Evolutionary conservation across 2,113 vertebrate genomes (phyloP).

Genomic region (Puntigrus tetrazona): DNA sequence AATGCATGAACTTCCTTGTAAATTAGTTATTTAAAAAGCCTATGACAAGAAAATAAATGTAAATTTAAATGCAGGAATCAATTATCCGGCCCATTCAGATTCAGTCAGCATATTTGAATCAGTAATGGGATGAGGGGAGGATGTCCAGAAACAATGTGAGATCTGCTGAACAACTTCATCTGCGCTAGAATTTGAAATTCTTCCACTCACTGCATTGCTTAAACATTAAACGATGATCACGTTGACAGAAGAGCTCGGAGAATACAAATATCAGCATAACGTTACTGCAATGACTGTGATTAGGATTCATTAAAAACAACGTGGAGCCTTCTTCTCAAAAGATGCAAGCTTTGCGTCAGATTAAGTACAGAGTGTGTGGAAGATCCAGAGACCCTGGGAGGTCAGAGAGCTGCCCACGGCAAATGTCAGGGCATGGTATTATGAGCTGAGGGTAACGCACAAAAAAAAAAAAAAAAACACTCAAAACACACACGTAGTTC

Average conservation of each 20-base stretch:
- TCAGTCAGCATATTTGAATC: neutral
- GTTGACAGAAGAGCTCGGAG: neutral
- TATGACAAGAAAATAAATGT: constrained; percentile 13
- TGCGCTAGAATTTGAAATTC: neutral
- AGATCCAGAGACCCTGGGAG: neutral
- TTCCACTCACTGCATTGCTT: neutral
- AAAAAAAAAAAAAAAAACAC: neutral
- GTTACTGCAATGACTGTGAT: neutral
- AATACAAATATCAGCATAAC: neutral
- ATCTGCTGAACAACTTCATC: neutral
- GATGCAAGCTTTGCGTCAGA: neutral
- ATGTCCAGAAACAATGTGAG: neutral
- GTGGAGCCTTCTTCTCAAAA: neutral
- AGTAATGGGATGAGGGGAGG: neutral
- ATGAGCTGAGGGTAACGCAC: neutral
- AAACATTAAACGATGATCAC: neutral
- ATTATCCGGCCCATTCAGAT: neutral
- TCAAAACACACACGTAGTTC: neutral
- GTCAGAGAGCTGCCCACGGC: constrained; percentile 35
- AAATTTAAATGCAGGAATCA: neutral
- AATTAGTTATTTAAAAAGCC: neutral
- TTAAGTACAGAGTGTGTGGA: neutral
- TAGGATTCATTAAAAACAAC: neutral
- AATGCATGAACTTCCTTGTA: neutral
- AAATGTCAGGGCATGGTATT: constrained; percentile 41